Conservation (phyloP, 2,113 vertebrate genomes). For the Rissa tridactyla region DNA sequence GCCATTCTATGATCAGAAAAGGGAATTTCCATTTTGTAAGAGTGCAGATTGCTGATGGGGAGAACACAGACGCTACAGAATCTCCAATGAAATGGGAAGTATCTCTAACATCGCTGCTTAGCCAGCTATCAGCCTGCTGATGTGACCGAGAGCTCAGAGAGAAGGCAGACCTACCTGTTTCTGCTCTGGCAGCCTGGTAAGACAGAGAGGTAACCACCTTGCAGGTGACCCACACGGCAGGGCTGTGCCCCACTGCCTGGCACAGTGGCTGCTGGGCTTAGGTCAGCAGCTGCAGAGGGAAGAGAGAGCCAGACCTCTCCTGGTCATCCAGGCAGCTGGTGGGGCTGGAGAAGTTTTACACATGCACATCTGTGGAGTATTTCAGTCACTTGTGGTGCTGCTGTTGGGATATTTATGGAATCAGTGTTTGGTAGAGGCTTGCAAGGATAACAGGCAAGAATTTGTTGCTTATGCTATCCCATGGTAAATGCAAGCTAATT, state of each 20-base stretch:
- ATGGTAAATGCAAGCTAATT: background rate
- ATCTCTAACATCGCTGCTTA: background rate
- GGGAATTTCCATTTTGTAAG: background rate
- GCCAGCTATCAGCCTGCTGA: background rate
- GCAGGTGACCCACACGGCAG: rapidly evolving
- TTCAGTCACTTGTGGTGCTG: background rate
- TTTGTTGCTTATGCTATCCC: background rate
- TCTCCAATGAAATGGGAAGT: background rate
- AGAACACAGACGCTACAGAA: background rate
- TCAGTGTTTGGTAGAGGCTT: background rate
- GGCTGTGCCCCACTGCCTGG: rapidly evolving
- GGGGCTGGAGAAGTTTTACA: background rate
- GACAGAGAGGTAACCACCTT: background rate
- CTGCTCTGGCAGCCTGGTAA: background rate
- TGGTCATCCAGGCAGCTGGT: background rate
- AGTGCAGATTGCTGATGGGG: background rate
- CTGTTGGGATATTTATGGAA: background rate
- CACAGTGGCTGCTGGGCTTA: background rate
- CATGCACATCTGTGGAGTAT: background rate
- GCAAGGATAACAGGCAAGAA: background rate
- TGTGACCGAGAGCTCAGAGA: background rate
- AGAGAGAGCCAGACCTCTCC: background rate
- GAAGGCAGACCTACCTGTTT: background rate
- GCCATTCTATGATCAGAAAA: background rate
- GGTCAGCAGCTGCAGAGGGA: background rate